Base-by-base conservation (phyloP, 2,888 invertebrate genomes). In the Leptinotarsa rubiginosa region DNA sequence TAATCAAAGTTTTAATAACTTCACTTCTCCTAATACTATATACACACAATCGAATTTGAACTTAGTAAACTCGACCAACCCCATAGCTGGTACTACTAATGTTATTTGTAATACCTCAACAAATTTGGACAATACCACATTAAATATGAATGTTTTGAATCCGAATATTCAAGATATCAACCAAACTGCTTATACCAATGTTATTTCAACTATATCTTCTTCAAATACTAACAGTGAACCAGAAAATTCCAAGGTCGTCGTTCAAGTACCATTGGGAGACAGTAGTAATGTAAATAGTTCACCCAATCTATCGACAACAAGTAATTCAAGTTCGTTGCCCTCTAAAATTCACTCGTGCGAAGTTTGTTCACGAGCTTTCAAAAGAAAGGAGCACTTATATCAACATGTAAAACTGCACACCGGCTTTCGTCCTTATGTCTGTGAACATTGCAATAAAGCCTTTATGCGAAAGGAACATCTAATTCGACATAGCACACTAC, bases 401-500 rank as follows among this genome's bases (percentile, higher is more conserved):
- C 93, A 93, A 78, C 93, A 93, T 81, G 88, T 91, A 1, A 93
- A 93, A 82, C 85, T 92, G 1, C 93, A 93, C 81, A 91, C 91
- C 0, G 93, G 93, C 7, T 89, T 92, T 76, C 88, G 93, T 64
- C 93, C 93, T 0, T 93, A 92, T 81, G 91, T 90, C 25, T 93
- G 93, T 78, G 89, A 89, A 0, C 90, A 91, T 54, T 93, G 93
- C 83, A 89, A 90, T 64, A 93, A 93, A 82, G 90, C 92, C 0
- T 93, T 93, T 83, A 92, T 92, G 82, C 89, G 93, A 2, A 93
- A 93, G 79, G 93, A 93, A 83, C 93, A 93, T 84, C 84, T 93
- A 68, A 88, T 92, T 72, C 88, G 93, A 4, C 93, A 93, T 83
- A 89, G 91, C 75, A 90, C 92, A 0, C 91, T 92, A 2, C 93